Evolutionary conservation across 1,140 invertebrate genomes (phyloP), one percentile per base, ranked within the genome.

Genomic region (Brachionus paranguensis): DNA sequence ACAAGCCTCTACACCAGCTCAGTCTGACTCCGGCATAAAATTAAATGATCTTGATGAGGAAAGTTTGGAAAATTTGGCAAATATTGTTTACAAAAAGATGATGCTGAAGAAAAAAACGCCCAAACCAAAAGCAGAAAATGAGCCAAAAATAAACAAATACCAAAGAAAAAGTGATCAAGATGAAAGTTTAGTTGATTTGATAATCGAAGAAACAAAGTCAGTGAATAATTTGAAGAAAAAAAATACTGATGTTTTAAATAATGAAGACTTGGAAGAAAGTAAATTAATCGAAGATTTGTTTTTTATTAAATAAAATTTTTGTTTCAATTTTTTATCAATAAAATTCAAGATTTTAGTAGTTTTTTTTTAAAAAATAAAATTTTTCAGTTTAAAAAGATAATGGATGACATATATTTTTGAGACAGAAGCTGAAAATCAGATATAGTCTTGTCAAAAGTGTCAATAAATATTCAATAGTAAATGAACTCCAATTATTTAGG

Each of bases 231-330:
- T 79, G n/a, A 79, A 79, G 20, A 33, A 27, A 14, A 79, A 17
- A n/a, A 11, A 45, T 43, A 5, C 41, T 17, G 17, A 64, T 17
- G 33, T 20, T 20, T 17, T 14, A 12, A 68, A 45, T 24, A 12
- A 81, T 41, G 50, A 60, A 12, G 78, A 81, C 37, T 24, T 81
- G 53, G 78, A 81, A 81, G 78, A 81, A 17, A 64, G 53, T 43
- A 81, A 81, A 81, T 81, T 81, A 41, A 60, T 81, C 8, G 78
- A 81, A 81, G 78, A 81, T 45, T 68, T 81, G 41, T 81, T 81
- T 68, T 81, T 81, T 81, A 60, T 81, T 12, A 81, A 81, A 41
- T 64, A n/a, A 53, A 60, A n/a, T 47, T 78, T 55, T 6, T 47
- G 2, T 29, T 50, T 60, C 1, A 29, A 14, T 78, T 79, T 64